Percentiles rank a stretch among this genome's conserved stretches.
phyloP scores from a whole-genome alignment of 2,113 vertebrate genomes.

The Bolborhynchus lineola region DNA sequence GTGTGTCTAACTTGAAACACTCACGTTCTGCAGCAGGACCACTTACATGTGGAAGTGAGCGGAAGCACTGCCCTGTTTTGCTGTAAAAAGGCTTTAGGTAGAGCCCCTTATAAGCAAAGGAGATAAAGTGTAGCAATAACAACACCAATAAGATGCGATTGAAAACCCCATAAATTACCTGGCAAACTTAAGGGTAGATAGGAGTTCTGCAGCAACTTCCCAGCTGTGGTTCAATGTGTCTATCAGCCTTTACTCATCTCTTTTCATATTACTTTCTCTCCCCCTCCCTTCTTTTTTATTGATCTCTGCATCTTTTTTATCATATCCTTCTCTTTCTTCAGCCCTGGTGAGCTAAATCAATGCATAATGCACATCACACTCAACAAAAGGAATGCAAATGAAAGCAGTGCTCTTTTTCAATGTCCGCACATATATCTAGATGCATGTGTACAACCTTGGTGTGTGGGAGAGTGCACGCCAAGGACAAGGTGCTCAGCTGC shows the following conservation, averaged over 20 bases:
- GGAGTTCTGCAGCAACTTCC: constrained; percentile 25
- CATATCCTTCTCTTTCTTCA: constrained; percentile 52
- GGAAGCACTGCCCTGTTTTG: neutral
- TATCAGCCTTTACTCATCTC: constrained; percentile 52
- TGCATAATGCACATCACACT: constrained; percentile 55
- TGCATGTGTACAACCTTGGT: neutral
- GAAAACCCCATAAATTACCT: constrained; percentile 24
- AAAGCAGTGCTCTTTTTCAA: constrained; percentile 35
- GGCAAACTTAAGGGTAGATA: constrained; percentile 6
- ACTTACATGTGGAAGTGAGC: neutral
- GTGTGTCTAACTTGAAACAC: neutral
- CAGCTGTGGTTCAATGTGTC: constrained; percentile 9
- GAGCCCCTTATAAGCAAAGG: neutral
- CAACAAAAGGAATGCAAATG: constrained; percentile 70
- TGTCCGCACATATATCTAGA: constrained; percentile 13
- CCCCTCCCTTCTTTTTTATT: constrained; percentile 41
- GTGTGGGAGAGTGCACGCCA: constrained; percentile 27
- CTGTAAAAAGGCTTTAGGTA: neutral
- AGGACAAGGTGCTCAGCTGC: constrained; percentile 57
- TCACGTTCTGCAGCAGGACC: neutral
- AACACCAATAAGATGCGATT: neutral
- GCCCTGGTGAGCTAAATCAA: constrained; percentile 56
- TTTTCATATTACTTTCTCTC: constrained; percentile 45
- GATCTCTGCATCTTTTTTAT: constrained; percentile 64
- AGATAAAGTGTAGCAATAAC: constrained; percentile 13